Evolutionary conservation across 2,113 vertebrate genomes (phyloP).

Genomic region (Recurvirostra avosetta): DNA sequence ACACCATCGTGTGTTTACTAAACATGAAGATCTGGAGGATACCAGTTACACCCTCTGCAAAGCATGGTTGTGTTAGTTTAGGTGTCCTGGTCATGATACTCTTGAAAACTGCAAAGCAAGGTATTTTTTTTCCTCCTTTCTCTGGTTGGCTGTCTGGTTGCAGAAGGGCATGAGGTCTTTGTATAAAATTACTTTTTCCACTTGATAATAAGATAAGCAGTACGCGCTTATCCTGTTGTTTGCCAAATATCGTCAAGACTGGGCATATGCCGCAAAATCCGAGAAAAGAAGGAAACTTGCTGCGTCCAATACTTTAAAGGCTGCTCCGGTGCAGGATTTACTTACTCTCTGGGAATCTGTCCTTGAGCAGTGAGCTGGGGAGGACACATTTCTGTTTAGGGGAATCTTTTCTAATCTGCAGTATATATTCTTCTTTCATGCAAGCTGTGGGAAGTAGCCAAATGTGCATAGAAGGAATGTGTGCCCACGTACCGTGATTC

Average conservation of each 20-base stretch:
- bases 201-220: background rate
- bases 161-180: background rate
- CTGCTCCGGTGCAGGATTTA: background rate
- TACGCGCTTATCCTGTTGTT: accelerated
- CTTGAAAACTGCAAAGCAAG: background rate
- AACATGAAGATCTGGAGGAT: background rate
- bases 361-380: background rate
- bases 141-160: background rate
- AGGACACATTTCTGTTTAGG: background rate
- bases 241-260: background rate
- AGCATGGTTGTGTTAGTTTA: background rate
- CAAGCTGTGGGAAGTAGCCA: background rate
- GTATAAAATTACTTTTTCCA: background rate
- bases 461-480: background rate
- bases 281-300: background rate
- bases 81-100: background rate
- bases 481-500: background rate
- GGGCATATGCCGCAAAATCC: background rate
- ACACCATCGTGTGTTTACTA: background rate
- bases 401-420: background rate
- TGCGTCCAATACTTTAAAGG: background rate
- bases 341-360: background rate
- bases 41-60: background rate
- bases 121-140: background rate
- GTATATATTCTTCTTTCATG: background rate